phyloP scores from a whole-genome alignment of 2,888 invertebrate genomes.

The Carabus problematicus region DNA sequence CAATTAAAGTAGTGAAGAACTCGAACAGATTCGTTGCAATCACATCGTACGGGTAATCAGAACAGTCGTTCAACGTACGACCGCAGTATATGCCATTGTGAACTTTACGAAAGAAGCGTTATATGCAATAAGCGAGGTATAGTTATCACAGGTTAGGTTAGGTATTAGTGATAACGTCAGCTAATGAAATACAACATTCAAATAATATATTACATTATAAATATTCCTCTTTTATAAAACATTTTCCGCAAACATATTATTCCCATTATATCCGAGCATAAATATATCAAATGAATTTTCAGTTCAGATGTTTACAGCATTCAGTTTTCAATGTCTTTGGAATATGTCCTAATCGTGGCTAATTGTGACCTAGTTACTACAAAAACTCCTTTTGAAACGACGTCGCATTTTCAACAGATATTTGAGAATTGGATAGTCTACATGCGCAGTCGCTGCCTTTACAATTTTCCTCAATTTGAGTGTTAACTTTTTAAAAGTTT shows the following conservation, averaged over 20 bases:
- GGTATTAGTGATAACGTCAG: no score
- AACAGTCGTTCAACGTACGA: background rate
- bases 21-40: background rate
- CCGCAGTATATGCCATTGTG: no score
- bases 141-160: no score
- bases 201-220: no score
- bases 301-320: constrained; percentile 13
- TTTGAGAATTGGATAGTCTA: background rate
- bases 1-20: constrained; percentile 11
- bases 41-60: constrained; percentile 8
- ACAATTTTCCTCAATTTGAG: constrained; percentile 36
- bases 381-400: constrained; percentile 20
- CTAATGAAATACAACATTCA: no score
- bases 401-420: constrained; percentile 7
- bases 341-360: constrained; percentile 26
- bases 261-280: background rate
- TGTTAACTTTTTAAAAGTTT: constrained; percentile 29
- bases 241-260: no score
- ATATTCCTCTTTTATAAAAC: no score
- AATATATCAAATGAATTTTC: constrained; percentile 10
- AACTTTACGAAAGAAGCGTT: no score
- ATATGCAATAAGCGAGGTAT: no score
- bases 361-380: constrained; percentile 30
- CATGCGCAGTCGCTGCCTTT: constrained; percentile 18
- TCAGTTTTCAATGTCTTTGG: background rate